Conservation (phyloP, 1,140 invertebrate genomes). For the Yoshiicerus persimilis region DNA sequence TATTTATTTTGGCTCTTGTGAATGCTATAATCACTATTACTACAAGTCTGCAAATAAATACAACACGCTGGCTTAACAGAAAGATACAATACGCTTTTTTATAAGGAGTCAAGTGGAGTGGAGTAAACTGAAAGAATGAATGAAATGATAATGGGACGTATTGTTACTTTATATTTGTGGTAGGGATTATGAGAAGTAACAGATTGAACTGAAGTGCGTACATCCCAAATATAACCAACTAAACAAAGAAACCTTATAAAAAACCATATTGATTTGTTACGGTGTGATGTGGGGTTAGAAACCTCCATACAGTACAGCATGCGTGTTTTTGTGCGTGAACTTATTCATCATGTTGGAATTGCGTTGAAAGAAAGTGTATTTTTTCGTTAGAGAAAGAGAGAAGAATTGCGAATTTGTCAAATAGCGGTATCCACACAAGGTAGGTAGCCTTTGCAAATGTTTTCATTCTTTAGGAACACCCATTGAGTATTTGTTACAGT, state of each 20-base stretch:
- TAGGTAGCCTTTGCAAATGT: background rate
- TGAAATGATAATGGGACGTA: background rate
- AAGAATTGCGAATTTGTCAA: background rate
- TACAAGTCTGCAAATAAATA: background rate
- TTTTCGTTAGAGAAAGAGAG: no score
- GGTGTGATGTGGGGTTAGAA: background rate
- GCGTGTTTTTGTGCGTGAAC: background rate
- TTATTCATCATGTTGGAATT: background rate
- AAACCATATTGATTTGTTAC: background rate
- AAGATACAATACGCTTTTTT: background rate
- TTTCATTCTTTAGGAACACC: background rate
- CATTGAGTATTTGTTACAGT: background rate
- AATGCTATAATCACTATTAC: background rate
- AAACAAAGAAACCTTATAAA: background rate
- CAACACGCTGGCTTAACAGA: background rate
- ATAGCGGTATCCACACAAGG: background rate
- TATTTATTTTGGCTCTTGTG: constrained; percentile 7
- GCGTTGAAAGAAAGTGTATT: background rate
- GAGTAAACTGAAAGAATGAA: background rate
- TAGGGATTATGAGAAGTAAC: background rate
- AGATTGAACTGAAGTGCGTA: background rate
- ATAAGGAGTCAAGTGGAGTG: background rate
- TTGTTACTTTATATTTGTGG: background rate
- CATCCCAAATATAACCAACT: background rate
- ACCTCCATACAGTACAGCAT: background rate